Evolutionary conservation across 2,888 invertebrate genomes (phyloP).

Genomic region (Lepidocyrtinus sp.): DNA sequence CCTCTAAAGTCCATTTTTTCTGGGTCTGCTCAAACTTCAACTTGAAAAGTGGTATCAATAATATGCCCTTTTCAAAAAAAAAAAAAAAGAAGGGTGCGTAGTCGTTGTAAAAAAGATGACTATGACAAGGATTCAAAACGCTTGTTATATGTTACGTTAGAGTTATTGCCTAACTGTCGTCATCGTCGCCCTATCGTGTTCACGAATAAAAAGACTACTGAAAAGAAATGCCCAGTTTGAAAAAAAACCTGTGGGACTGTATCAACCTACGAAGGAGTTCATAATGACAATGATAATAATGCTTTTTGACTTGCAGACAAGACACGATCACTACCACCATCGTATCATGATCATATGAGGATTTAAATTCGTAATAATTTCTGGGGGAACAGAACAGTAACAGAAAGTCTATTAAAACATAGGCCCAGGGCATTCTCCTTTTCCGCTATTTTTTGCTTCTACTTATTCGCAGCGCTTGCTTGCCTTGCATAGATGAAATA

Average conservation of each 20-base stretch:
- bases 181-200: not conserved
- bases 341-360: slow-evolving; percentile 22
- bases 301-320: not conserved
- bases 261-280: not conserved
- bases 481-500: slow-evolving; percentile 9
- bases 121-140: slow-evolving; percentile 15
- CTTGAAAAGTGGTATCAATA: too few relatives aligned
- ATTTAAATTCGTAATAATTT: slow-evolving; percentile 34
- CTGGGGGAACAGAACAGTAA: slow-evolving; percentile 26
- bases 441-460: slow-evolving; percentile 49
- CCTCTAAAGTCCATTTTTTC: too few relatives aligned
- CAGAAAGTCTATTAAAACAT: slow-evolving; percentile 7
- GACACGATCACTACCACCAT: slow-evolving; percentile 11
- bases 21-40: too few relatives aligned
- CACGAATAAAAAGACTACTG: not conserved
- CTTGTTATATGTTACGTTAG: slow-evolving; percentile 3
- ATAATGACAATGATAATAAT: slow-evolving; percentile 3
- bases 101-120: not conserved
- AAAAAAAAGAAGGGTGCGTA: too few relatives aligned
- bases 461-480: too few relatives aligned
- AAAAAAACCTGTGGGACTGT: not conserved
- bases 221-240: slow-evolving; percentile 12
- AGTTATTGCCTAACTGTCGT: slow-evolving; percentile 41
- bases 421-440: slow-evolving; percentile 49
- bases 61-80: too few relatives aligned